Evolutionary conservation across 2,113 vertebrate genomes (phyloP), one percentile per base, ranked within the genome.

Genomic region (Poeciliopsis occidentalis): DNA sequence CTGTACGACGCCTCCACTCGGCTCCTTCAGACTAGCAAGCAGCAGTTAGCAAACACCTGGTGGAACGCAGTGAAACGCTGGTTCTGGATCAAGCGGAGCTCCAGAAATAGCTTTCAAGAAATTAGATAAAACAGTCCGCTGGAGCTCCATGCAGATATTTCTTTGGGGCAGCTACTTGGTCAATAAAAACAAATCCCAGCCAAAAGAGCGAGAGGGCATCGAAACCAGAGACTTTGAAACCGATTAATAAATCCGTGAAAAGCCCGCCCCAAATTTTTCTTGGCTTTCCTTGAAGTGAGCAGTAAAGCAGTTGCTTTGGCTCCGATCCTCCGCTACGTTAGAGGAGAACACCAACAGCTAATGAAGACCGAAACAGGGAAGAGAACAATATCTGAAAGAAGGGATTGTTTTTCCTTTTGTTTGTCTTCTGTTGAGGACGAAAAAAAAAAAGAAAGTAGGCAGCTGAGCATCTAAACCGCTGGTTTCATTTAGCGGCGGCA

Each of bases 381-480:
- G 60, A 4, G 4, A 47, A 32, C 34, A 73, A 67, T 64, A 41
- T 51, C 64, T 11, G 2, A 30, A 54, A 81, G 70, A 67, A 66
- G 51, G 57, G 30, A 47, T 60, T 78, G 30, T n/a, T 41, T 54
- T 71, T 27, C 13, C 44, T 74, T 41, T 54, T n/a, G 11, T 17
- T 13, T 44, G 12, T 41, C 4, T 5, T 41, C 62, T 30, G 63
- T 80, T 15, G 12, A 39, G 69, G 69, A 67, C 64, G 22, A 39
- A 73, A 67, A 30, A 37, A 37, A 37, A 37, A 37, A 0, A 2
- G 0, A 37, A 37, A 37, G 85, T 77, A 80, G 80, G 86, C 84
- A 24, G 24, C 75, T 81, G 75, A 87, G 70, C 68, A 84, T 67
- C 61, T 44, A 66, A 68, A 70, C 51, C 67, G 30, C 12, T 69